A percentile compares a stretch with the other conserved stretches of the same genome.
phyloP scores from a whole-genome alignment of 2,888 invertebrate species.

The Papilio demoleus region DNA sequence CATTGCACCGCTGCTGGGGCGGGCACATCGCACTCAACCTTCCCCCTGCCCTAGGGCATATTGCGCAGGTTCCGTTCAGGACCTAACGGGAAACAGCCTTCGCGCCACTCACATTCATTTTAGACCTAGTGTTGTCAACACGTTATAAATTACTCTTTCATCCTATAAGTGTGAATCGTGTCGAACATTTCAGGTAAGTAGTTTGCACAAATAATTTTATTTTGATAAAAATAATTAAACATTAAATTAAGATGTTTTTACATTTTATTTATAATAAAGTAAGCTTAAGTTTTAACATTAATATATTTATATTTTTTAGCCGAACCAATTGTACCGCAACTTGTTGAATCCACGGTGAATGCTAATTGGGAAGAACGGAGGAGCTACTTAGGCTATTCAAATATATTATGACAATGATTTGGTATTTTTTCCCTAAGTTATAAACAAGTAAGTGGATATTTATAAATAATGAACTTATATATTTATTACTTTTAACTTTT shows the following conservation, averaged over 20 bases:
- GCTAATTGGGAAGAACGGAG: slow-evolving; percentile 1
- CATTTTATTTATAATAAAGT: too few species aligned
- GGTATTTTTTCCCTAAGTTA: neutral
- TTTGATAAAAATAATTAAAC: neutral
- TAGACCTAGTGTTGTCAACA: slow-evolving; percentile 7
- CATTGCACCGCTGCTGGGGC: slow-evolving; percentile 26
- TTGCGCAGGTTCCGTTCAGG: slow-evolving; percentile 36
- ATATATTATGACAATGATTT: neutral
- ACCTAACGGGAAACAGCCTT: slow-evolving; percentile 3
- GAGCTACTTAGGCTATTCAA: neutral
- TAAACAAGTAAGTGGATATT: slow-evolving; percentile 12
- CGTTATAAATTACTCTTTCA: slow-evolving; percentile 11
- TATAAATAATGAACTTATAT: neutral
- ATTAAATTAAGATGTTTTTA: neutral
- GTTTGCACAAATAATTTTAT: neutral
- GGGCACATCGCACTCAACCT: slow-evolving; percentile 32
- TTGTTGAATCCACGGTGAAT: neutral
- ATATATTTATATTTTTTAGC: neutral
- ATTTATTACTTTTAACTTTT: neutral
- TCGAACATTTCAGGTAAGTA: slow-evolving; percentile 5
- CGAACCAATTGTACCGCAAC: neutral
- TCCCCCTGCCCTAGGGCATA: slow-evolving; percentile 28
- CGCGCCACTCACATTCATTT: slow-evolving; percentile 15
- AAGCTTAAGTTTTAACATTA: too few species aligned
- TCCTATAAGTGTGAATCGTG: neutral